A percentile compares a stretch with the other conserved stretches of the same genome.
These are phyloP conservation scores for Onychostoma macrolepis DNA, from an alignment of 2,113 vertebrate species.

Conservation along the genomic window DNA sequence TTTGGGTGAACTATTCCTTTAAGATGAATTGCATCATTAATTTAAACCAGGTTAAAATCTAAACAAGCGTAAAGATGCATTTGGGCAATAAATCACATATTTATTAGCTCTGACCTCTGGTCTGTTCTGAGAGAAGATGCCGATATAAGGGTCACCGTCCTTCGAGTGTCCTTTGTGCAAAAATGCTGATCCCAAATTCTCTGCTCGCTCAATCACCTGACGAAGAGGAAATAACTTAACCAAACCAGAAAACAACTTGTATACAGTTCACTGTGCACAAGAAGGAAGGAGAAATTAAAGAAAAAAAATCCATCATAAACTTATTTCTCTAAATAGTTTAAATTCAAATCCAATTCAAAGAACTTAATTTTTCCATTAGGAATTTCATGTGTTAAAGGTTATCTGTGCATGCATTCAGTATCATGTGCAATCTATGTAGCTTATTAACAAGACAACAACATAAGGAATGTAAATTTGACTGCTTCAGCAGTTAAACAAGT, in stretches of 20 bases:
- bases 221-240: conserved; percentile 21
- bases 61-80: not conserved
- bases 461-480: not conserved
- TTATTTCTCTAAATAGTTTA: not conserved
- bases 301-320: not conserved
- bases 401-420: not conserved
- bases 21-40: not conserved
- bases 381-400: not conserved
- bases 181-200: conserved; percentile 86
- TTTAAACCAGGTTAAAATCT: not conserved
- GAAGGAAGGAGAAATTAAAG: not conserved
- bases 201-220: conserved; percentile 81
- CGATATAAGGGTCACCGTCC: conserved; percentile 75
- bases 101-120: conserved; percentile 81
- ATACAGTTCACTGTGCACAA: not conserved
- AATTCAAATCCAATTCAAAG: not conserved
- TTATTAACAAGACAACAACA: not conserved
- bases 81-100: not conserved
- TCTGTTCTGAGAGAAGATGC: conserved; percentile 93
- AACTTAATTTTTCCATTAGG: not conserved
- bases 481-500: not conserved
- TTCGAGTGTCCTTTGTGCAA: conserved; percentile 85
- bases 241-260: not conserved
- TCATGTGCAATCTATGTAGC: not conserved
- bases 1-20: not conserved